Evolutionary conservation across 2,797 vertebrate genomes (phyloP).

Genomic region (Strix occidentalis): DNA sequence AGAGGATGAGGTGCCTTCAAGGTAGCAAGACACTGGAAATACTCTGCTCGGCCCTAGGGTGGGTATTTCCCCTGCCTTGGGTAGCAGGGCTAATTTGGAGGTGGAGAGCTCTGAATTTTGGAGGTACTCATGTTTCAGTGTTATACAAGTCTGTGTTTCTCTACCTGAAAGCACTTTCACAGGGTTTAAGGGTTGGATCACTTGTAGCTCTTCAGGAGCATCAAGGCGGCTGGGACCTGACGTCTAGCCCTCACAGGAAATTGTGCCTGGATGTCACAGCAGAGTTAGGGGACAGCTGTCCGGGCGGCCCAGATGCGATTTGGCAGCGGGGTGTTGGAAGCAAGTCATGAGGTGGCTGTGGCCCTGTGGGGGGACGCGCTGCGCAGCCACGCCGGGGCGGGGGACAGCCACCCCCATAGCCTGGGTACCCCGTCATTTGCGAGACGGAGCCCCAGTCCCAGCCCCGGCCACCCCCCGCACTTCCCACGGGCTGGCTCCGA

Average conservation of each 20-base stretch:
- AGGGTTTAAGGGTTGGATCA: background rate
- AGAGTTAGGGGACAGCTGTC: background rate
- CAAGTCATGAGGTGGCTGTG: background rate
- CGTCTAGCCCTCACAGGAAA: background rate
- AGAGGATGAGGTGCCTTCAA: background rate
- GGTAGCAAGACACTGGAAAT: background rate
- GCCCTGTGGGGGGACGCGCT: no score
- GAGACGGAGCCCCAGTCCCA: background rate
- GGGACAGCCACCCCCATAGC: background rate
- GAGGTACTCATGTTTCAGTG: background rate
- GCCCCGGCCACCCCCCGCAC: accelerated
- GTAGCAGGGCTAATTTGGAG: background rate
- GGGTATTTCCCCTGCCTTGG: background rate
- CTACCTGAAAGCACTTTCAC: background rate
- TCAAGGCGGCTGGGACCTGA: background rate
- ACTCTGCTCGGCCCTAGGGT: accelerated
- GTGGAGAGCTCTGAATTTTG: background rate
- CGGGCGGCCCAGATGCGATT: background rate
- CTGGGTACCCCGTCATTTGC: background rate
- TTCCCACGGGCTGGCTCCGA: background rate
- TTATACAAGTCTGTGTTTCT: background rate
- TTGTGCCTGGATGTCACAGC: background rate
- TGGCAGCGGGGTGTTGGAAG: background rate
- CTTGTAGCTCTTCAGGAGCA: background rate
- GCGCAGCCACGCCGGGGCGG: background rate